Evolutionary conservation across 2,113 vertebrate species (phyloP).

Genomic region (Cyanoramphus novaezelandiae): DNA sequence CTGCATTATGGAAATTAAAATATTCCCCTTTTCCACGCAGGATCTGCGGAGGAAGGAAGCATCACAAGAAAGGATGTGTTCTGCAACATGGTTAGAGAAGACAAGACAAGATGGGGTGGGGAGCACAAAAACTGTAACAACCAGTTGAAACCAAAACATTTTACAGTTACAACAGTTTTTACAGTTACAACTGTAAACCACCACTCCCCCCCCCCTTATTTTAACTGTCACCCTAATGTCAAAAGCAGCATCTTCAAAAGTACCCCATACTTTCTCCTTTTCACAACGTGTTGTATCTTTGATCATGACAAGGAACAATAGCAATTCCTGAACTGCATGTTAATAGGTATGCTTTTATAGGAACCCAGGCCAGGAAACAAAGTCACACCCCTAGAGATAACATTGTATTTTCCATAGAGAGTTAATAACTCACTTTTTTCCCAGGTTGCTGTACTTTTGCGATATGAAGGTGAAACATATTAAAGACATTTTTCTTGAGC

Average conservation of each 20-base stretch:
- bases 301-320: background rate
- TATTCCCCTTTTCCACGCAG: background rate
- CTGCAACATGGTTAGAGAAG: background rate
- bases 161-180: background rate
- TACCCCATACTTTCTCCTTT: background rate
- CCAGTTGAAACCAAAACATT: background rate
- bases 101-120: background rate
- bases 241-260: background rate
- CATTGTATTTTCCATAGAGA: background rate
- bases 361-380: background rate
- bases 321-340: background rate
- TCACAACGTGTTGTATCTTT: background rate
- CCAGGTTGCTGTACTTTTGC: background rate
- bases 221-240: background rate
- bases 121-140: background rate
- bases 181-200: background rate
- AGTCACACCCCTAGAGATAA: background rate
- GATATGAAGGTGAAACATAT: background rate
- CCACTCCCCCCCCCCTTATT: accelerated
- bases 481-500: background rate
- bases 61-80: background rate
- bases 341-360: background rate
- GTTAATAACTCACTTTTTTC: background rate
- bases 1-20: background rate
- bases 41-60: background rate